phyloP scores from a whole-genome alignment of 2,113 vertebrate genomes.

The Takifugu bimaculatus region DNA sequence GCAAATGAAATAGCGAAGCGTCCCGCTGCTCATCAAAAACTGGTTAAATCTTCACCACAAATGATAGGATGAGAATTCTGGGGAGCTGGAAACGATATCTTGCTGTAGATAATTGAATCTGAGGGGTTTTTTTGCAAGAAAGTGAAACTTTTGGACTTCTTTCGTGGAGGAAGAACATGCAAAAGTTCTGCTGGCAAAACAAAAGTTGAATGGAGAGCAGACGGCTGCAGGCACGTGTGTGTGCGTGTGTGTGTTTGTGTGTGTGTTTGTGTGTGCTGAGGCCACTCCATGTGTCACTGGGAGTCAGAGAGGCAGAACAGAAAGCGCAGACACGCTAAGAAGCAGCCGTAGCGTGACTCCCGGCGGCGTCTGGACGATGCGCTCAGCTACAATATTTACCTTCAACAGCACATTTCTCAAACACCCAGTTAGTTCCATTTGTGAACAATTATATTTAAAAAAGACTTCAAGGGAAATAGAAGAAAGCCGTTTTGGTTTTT shows the following conservation, averaged over 20 bases:
- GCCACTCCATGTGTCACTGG: constrained; percentile 50
- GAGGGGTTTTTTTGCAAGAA: too few relatives aligned
- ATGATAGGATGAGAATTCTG: too few relatives aligned
- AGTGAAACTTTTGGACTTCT: too few relatives aligned
- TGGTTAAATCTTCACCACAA: too few relatives aligned
- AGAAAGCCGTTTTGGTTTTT: constrained; percentile 23
- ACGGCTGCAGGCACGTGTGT: constrained; percentile 10
- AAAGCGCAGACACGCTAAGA: constrained; percentile 59
- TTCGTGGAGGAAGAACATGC: not conserved
- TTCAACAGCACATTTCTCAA: constrained; percentile 67
- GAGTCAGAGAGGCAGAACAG: constrained; percentile 56
- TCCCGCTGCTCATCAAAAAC: too few relatives aligned
- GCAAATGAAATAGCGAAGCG: too few relatives aligned
- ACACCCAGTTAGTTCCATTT: constrained; percentile 55
- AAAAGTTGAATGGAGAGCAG: constrained; percentile 39
- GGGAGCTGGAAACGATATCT: too few relatives aligned
- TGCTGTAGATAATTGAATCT: too few relatives aligned
- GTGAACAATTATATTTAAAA: constrained; percentile 58
- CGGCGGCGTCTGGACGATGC: constrained; percentile 52
- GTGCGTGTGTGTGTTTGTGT: constrained; percentile 17
- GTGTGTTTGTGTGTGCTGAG: constrained; percentile 24
- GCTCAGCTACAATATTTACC: constrained; percentile 71
- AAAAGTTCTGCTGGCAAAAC: not conserved
- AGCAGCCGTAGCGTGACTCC: constrained; percentile 62
- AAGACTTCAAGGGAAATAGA: constrained; percentile 43